Evolutionary conservation across 2,888 invertebrate genomes (phyloP).

Genomic region (Myathropa florea): DNA sequence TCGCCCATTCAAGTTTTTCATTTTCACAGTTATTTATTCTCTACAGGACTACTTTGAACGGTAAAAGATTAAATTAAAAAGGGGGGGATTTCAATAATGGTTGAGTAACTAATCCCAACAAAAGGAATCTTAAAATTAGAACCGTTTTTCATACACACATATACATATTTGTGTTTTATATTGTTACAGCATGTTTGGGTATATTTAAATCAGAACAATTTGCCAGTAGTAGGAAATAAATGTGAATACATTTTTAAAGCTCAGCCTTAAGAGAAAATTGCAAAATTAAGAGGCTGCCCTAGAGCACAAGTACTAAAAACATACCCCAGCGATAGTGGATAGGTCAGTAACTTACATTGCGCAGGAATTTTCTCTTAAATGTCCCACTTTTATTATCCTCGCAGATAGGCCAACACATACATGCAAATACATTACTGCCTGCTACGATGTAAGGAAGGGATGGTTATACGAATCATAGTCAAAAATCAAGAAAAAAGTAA

Average conservation of each 20-base stretch:
- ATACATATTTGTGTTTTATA: not conserved
- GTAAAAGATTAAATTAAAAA: slow-evolving; percentile 31
- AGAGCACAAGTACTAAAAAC: slow-evolving; percentile 5
- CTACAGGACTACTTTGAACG: slow-evolving; percentile 12
- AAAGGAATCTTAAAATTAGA: slow-evolving; percentile 36
- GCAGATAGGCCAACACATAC: not conserved
- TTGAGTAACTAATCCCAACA: slow-evolving; percentile 26
- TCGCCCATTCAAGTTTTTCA: slow-evolving; percentile 6
- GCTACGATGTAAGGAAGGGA: slow-evolving; percentile 50
- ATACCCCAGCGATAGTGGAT: slow-evolving; percentile 16
- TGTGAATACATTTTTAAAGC: not conserved
- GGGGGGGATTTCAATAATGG: slow-evolving; percentile 30
- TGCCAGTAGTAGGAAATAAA: not conserved
- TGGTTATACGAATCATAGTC: slow-evolving; percentile 29
- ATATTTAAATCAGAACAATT: slow-evolving; percentile 24
- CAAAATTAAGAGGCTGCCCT: not conserved
- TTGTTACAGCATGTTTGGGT: not conserved
- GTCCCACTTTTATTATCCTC: slow-evolving; percentile 26
- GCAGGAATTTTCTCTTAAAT: slow-evolving; percentile 61
- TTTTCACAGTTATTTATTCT: slow-evolving; percentile 28
- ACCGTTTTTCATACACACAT: slow-evolving; percentile 4
- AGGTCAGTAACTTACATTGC: slow-evolving; percentile 52
- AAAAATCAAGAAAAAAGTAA: slow-evolving; percentile 40
- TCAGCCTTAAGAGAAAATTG: not conserved
- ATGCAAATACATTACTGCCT: not conserved